phyloP scores from a whole-genome alignment of 2,888 invertebrate genomes.

The Phragmatobia fuliginosa region DNA sequence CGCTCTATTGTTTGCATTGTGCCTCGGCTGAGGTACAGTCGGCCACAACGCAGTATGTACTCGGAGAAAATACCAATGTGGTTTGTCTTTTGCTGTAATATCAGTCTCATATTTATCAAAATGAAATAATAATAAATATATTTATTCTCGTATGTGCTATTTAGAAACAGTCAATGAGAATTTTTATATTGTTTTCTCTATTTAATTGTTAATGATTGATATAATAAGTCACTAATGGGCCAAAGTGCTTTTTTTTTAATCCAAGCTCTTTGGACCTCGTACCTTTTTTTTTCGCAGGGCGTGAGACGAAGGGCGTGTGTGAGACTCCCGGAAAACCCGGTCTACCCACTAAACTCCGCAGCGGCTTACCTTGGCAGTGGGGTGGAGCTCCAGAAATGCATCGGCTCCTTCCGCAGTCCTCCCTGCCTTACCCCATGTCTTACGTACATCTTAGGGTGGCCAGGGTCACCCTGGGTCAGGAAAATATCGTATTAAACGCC shows the following conservation, averaged over 20 bases:
- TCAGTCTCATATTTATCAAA: background rate
- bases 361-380: no score
- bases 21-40: constrained; percentile 57
- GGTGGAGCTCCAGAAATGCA: no score
- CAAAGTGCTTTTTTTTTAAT: background rate
- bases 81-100: background rate
- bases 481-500: no score
- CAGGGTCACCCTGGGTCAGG: no score
- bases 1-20: constrained; percentile 84
- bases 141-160: background rate
- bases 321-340: no score
- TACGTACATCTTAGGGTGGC: no score
- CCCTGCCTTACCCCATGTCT: no score
- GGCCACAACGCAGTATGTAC: constrained; percentile 10
- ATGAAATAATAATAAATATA: background rate
- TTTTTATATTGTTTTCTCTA: background rate
- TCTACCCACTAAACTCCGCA: no score
- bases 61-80: background rate
- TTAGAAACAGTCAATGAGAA: background rate
- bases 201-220: background rate
- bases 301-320: no score
- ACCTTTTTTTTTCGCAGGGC: no score
- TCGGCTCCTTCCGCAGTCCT: no score
- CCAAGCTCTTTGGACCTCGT: no score
- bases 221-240: background rate